phyloP scores from a whole-genome alignment of 2,113 vertebrate genomes.

The Labeo rohita region DNA sequence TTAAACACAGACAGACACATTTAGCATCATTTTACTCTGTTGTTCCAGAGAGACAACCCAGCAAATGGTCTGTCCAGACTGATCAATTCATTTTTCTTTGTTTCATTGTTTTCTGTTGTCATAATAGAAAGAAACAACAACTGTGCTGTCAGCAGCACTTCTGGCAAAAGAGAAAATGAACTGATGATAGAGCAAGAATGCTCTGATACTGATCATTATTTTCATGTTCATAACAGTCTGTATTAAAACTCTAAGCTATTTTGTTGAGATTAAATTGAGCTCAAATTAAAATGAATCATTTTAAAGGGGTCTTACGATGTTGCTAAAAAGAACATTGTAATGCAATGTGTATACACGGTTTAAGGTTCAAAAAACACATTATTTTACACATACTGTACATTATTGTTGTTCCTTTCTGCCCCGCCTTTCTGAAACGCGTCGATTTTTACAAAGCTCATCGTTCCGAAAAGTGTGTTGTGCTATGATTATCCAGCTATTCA shows the following conservation, averaged over 20 bases:
- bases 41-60: constrained; percentile 26
- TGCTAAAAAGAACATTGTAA: no score
- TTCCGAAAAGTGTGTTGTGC: no score
- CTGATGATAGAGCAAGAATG: background rate
- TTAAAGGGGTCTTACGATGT: background rate
- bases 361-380: no score
- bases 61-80: constrained; percentile 8
- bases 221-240: background rate
- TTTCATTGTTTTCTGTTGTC: constrained; percentile 11
- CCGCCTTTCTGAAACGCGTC: no score
- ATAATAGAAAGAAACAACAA: constrained; percentile 26
- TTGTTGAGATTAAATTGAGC: background rate
- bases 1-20: constrained; percentile 13
- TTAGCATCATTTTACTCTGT: constrained; percentile 29
- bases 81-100: constrained; percentile 22
- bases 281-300: background rate
- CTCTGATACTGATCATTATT: background rate
- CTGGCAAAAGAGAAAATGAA: constrained; percentile 24
- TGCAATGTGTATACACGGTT: no score
- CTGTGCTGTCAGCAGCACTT: constrained; percentile 16
- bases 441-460: no score
- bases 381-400: no score
- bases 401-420: no score
- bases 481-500: no score
- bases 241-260: background rate